Evolutionary conservation across 2,113 vertebrate species (phyloP).

Genomic region (Albula goreensis): DNA sequence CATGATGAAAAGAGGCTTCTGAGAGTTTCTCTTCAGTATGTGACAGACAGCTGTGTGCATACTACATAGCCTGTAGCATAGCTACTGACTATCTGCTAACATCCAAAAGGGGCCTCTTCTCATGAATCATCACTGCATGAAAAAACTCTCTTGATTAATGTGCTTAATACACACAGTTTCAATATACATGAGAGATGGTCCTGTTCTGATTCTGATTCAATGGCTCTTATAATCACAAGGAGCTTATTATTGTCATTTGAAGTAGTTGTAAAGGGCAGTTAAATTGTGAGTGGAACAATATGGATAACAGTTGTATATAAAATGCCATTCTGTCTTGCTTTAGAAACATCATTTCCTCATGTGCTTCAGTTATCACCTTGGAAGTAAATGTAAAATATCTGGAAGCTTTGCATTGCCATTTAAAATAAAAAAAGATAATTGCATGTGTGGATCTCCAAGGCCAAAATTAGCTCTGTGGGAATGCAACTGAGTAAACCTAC

Average conservation of each 20-base stretch:
- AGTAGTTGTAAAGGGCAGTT: background rate
- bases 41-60: background rate
- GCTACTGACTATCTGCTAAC: background rate
- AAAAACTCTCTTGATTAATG: background rate
- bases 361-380: no score
- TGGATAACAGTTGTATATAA: no score
- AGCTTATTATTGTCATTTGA: background rate
- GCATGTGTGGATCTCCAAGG: no score
- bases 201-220: background rate
- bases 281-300: background rate
- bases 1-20: no score
- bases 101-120: background rate
- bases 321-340: no score
- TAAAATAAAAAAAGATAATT: no score
- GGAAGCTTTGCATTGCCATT: no score
- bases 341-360: no score
- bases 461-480: no score
- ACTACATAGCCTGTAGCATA: background rate
- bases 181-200: background rate
- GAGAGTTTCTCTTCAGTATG: background rate
- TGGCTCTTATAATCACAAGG: background rate
- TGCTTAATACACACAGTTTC: background rate
- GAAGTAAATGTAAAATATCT: no score
- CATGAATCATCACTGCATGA: background rate
- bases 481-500: no score